Conservation (phyloP, 2,113 vertebrate species). For the Chaetops frenatus region DNA sequence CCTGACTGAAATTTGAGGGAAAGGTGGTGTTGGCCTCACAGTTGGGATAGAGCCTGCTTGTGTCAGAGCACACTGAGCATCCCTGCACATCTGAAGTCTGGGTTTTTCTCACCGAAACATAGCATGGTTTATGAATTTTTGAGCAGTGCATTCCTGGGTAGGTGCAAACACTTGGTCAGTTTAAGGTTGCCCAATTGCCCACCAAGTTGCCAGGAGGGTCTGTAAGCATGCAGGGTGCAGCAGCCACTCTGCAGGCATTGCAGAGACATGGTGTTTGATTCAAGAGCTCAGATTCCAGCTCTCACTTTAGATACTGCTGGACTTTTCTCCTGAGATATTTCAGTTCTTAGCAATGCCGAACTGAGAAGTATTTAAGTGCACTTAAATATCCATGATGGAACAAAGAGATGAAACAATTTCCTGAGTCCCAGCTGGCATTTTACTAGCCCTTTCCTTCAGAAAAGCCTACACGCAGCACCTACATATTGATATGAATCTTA, state of each 20-base stretch:
- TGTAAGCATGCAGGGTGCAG: rapidly evolving
- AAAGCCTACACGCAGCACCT: background rate
- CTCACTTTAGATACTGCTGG: background rate
- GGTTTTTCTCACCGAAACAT: background rate
- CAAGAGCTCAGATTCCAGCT: background rate
- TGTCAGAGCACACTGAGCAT: background rate
- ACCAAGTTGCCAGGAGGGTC: background rate
- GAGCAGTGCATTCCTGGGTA: rapidly evolving
- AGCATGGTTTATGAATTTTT: background rate
- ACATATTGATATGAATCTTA: background rate
- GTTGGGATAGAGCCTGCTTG: background rate
- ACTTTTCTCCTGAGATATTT: background rate
- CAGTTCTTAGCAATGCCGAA: background rate
- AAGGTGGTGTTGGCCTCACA: background rate
- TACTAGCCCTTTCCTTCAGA: background rate
- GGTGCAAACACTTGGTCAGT: background rate
- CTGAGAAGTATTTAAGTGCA: background rate
- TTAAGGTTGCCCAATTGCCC: background rate
- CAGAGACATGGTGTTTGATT: background rate
- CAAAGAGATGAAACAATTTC: background rate
- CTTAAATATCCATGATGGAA: background rate
- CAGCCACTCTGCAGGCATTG: rapidly evolving
- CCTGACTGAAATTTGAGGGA: background rate
- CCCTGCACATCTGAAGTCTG: background rate
- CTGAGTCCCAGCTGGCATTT: background rate